These are phyloP conservation scores for Oligia fasciuncula DNA, from an alignment of 2,888 invertebrate genomes.

Conservation along the genomic window DNA sequence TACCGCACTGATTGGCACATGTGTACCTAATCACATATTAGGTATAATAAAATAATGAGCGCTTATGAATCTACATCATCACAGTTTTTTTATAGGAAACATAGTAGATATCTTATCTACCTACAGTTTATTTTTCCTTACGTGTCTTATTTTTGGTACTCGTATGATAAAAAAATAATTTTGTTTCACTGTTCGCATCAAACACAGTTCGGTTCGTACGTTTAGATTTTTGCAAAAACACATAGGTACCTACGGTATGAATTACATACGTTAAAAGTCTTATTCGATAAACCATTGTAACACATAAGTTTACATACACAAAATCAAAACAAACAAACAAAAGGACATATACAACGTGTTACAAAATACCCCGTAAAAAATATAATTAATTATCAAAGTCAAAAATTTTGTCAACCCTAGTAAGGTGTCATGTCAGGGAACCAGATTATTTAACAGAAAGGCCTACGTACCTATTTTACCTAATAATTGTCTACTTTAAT, in stretches of 20 bases:
- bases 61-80: background rate
- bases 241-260: background rate
- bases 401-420: no score
- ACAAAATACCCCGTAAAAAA: no score
- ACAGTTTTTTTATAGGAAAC: background rate
- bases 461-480: no score
- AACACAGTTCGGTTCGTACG: background rate
- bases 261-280: background rate
- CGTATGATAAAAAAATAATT: background rate
- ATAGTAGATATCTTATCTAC: background rate
- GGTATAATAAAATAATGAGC: conserved; percentile 25
- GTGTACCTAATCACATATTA: conserved; percentile 11
- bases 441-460: no score
- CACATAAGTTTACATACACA: background rate
- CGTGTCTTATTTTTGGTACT: background rate
- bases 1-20: conserved; percentile 20
- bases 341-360: no score
- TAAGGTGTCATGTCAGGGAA: no score
- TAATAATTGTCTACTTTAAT: no score
- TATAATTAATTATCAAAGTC: no score
- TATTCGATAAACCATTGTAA: background rate
- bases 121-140: background rate
- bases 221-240: background rate
- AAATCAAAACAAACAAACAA: background rate
- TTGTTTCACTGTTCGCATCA: background rate